phyloP scores from a whole-genome alignment of 92 coral and sea anemone species.

The Heteractis magnifica region DNA sequence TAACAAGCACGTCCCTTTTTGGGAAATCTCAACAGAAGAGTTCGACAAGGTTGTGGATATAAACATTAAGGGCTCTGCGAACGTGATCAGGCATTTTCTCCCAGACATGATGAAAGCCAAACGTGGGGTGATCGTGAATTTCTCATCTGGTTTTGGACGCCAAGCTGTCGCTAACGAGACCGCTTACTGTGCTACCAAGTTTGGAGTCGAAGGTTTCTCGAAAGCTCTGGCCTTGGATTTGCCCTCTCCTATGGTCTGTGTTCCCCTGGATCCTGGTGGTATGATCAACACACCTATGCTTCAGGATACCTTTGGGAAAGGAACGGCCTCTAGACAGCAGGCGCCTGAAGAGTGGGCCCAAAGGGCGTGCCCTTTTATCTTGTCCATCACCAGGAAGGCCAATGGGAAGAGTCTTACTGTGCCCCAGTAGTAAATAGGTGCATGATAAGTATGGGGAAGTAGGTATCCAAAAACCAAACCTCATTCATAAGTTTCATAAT shows the following conservation, averaged over 20 bases:
- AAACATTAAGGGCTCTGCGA: conserved; percentile 73
- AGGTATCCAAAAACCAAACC: no score
- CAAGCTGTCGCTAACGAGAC: conserved; percentile 57
- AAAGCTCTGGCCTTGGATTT: conserved; percentile 72
- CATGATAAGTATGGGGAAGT: no score
- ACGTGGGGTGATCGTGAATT: conserved; percentile 70
- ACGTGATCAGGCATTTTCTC: conserved; percentile 66
- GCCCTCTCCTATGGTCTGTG: conserved; percentile 74
- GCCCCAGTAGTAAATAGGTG: background rate
- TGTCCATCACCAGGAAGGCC: conserved; percentile 55
- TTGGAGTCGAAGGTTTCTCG: conserved; percentile 74
- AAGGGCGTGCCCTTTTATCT: conserved; percentile 68
- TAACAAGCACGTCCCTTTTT: conserved; percentile 46
- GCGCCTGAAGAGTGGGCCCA: conserved; percentile 70
- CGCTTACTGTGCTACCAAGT: conserved; percentile 77
- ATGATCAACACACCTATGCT: conserved; percentile 67
- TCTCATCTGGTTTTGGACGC: conserved; percentile 75
- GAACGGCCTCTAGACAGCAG: conserved; percentile 42
- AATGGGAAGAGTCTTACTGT: conserved; percentile 68
- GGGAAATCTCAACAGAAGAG: conserved; percentile 61
- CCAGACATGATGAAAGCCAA: conserved; percentile 68
- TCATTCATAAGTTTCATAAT: no score
- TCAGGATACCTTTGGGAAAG: conserved; percentile 55
- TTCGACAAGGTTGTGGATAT: conserved; percentile 67
- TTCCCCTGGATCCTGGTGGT: conserved; percentile 77